Percentiles rank a stretch among this genome's conserved stretches.
Evolutionary conservation across 2,797 vertebrate genomes (phyloP).

Genomic region (Ptychadena robeensis): DNA sequence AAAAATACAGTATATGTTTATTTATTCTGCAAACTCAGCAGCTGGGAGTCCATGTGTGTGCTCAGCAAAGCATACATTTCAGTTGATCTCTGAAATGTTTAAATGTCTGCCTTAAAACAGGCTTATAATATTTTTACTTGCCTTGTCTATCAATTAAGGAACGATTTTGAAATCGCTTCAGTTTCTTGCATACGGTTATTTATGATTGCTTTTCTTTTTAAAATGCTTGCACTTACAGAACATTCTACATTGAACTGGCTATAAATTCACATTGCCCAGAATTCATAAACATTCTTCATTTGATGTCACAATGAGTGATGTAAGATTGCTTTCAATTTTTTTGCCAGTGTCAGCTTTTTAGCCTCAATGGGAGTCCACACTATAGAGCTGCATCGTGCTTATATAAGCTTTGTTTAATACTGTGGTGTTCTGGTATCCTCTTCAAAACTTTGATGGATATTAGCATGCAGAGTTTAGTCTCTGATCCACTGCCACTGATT

Average conservation of each 20-base stretch:
- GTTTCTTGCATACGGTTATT: not conserved
- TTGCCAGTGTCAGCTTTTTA: not conserved
- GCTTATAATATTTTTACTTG: too few relatives aligned
- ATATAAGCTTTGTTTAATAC: slow-evolving; percentile 35
- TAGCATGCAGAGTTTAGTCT: not conserved
- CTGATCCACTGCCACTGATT: not conserved
- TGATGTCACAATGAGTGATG: not conserved
- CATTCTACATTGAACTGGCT: not conserved
- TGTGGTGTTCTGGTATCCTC: slow-evolving; percentile 34
- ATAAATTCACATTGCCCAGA: not conserved
- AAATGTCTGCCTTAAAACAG: too few relatives aligned
- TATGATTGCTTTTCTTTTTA: not conserved
- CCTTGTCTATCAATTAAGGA: too few relatives aligned
- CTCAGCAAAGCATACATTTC: too few relatives aligned
- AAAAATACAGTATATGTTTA: too few relatives aligned
- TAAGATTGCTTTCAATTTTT: not conserved
- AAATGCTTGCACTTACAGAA: not conserved
- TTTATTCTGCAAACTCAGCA: too few relatives aligned
- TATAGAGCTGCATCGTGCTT: not conserved
- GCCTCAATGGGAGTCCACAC: not conserved
- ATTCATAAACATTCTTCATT: not conserved
- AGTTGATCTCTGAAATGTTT: too few relatives aligned
- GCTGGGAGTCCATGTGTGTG: too few relatives aligned
- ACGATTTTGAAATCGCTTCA: not conserved
- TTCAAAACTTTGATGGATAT: not conserved